A percentile compares a stretch with the other conserved stretches of the same genome.
phyloP scores from a whole-genome alignment of 2,797 vertebrate species.

The Chaetophractus vellerosus region DNA sequence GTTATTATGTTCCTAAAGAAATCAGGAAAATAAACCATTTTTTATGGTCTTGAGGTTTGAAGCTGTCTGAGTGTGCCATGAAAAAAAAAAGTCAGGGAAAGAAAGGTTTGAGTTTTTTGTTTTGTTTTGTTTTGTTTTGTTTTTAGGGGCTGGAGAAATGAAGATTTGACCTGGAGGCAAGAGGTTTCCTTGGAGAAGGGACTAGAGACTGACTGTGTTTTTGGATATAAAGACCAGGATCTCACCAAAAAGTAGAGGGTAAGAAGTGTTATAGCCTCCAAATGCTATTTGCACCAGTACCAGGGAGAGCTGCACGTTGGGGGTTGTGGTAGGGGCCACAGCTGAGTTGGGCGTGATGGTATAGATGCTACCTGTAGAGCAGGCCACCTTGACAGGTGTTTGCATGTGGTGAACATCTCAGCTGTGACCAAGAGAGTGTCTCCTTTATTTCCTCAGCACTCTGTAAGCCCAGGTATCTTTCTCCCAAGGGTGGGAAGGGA shows the following conservation, averaged over 20 bases:
- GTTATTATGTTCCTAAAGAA: constrained; percentile 3
- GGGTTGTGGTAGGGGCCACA: rapidly evolving
- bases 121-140: no score
- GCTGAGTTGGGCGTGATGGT: neutral
- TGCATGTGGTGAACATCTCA: neutral
- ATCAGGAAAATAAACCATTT: neutral
- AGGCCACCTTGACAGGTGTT: neutral
- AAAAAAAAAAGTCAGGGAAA: neutral
- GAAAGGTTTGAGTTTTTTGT: neutral
- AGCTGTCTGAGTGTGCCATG: neutral
- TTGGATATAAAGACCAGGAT: neutral
- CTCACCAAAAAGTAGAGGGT: neutral
- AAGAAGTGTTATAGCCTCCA: neutral
- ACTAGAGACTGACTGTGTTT: neutral
- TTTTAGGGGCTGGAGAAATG: neutral
- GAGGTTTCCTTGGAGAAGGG: neutral
- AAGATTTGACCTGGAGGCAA: neutral
- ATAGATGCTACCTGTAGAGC: neutral
- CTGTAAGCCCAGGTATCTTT: neutral
- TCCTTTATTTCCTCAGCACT: neutral
- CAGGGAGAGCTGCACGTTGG: neutral
- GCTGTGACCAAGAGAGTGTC: neutral
- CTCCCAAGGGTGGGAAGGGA: neutral
- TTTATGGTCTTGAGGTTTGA: constrained; percentile 22
- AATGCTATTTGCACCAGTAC: neutral